These are phyloP conservation scores for Coregonus ussuriensis DNA, from an alignment of 2,797 vertebrate genomes.

Conservation along the genomic window DNA sequence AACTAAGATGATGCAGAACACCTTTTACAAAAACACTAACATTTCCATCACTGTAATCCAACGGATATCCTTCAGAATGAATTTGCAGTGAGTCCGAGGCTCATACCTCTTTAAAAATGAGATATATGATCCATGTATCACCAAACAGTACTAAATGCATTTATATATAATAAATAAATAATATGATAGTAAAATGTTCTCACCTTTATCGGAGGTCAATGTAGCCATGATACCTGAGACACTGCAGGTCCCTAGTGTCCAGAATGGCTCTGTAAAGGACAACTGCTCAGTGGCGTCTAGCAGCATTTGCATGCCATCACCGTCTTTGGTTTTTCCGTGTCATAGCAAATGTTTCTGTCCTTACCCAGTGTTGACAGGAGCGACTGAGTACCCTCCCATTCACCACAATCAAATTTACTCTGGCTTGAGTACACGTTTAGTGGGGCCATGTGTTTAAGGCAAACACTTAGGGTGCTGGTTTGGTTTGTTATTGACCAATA, in stretches of 20 bases:
- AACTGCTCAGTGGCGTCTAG: slow-evolving; percentile 65
- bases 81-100: background rate
- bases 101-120: background rate
- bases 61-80: background rate
- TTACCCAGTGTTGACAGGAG: slow-evolving; percentile 75
- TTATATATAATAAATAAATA: background rate
- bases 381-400: slow-evolving; percentile 65
- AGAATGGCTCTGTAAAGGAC: slow-evolving; percentile 25
- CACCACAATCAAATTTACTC: slow-evolving; percentile 79
- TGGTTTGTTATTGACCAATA: slow-evolving; percentile 76
- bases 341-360: slow-evolving; percentile 78
- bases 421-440: slow-evolving; percentile 80
- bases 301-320: slow-evolving; percentile 77
- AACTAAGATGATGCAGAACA: background rate
- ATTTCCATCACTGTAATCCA: background rate
- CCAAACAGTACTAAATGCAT: background rate
- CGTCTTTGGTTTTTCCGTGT: slow-evolving; percentile 76
- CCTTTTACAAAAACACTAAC: background rate
- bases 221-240: background rate
- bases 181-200: background rate
- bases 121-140: background rate
- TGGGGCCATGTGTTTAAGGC: slow-evolving; percentile 79
- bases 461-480: slow-evolving; percentile 76
- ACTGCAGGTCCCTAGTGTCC: background rate
- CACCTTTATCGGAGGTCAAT: background rate